Conservation (phyloP, 1,140 invertebrate species). For the Drosophila gunungcola region DNA sequence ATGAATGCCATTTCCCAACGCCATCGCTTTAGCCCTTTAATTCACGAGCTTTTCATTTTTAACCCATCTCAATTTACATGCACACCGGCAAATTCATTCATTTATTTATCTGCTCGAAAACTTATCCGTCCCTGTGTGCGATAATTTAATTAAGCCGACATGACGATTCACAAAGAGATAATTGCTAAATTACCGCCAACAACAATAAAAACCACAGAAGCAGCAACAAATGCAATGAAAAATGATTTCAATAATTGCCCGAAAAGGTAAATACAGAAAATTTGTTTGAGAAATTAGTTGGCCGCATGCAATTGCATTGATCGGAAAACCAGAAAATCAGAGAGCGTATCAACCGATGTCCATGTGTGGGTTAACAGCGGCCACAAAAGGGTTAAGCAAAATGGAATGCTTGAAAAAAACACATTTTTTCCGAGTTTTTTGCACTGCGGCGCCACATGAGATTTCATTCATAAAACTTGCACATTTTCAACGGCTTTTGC, state of each 20-base stretch:
- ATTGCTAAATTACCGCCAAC: slow-evolving; percentile 54
- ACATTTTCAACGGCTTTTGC: not conserved
- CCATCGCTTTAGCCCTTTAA: not conserved
- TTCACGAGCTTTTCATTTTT: not conserved
- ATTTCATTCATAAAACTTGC: slow-evolving; percentile 45
- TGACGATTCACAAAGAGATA: slow-evolving; percentile 53
- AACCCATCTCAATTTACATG: not conserved
- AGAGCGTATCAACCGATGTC: slow-evolving; percentile 49
- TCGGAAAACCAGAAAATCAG: slow-evolving; percentile 50
- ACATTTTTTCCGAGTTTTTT: slow-evolving; percentile 2
- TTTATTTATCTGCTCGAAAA: slow-evolving; percentile 24
- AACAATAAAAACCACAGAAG: slow-evolving; percentile 24
- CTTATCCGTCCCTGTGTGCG: slow-evolving; percentile 22
- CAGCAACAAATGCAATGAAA: slow-evolving; percentile 47
- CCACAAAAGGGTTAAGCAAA: slow-evolving; percentile 31
- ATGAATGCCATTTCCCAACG: not conserved
- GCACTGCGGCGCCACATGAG: slow-evolving; percentile 10
- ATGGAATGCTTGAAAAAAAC: not conserved
- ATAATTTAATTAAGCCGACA: slow-evolving; percentile 73
- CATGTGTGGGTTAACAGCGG: slow-evolving; percentile 26
- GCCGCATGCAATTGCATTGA: slow-evolving; percentile 56
- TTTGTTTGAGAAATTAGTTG: slow-evolving; percentile 51
- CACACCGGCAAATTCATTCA: slow-evolving; percentile 5
- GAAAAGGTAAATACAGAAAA: slow-evolving; percentile 33
- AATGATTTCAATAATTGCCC: slow-evolving; percentile 57